Base-by-base conservation (phyloP, 2,113 vertebrate genomes). In the Lanius collurio region DNA sequence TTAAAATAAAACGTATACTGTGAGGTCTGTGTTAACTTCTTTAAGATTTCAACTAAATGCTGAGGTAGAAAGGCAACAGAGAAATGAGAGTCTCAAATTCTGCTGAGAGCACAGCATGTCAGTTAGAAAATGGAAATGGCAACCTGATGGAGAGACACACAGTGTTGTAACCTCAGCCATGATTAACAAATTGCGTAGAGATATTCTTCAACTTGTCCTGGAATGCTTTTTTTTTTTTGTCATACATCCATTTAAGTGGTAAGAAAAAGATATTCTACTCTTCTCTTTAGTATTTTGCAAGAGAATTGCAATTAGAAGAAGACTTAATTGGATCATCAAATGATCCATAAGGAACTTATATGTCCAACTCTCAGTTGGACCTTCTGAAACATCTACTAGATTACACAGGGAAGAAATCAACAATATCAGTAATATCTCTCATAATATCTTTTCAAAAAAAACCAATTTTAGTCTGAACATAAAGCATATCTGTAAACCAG, bases 281-380 rank as follows among this genome's bases (percentile, higher is more conserved):
- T 8, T 70, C 77, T 70, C 16, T 83, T 26, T 88, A 83, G 6
- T 57, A 37, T 52, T 67, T 33, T 67, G 13, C 37, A 74, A 74
- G 46, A 42, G 20, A 86, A 69, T 83, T 62, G 4, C 37, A 65
- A 67, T 42, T 81, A 83, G 23, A 67, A 47, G 37, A 78, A 42
- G 26, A 15, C 3, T 83, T 69, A 44, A 8, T 5, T 28, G 11
- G 9, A 67, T 50, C 15, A 64, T 74, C 22, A 83, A 31, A 28
- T 46, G 4, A 27, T 83, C 11, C 33, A n/a, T 53, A 42, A 41
- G 26, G 6, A 81, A 52, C 2, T 1, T 0, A 0, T 44, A 31
- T 15, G 18, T 67, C 18, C 24, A 23, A 46, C 5, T 53, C 4
- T 68, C 15, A 59, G 4, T 53, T 46, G 13, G 17, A 70, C 24